A percentile compares a stretch with the other conserved stretches of the same genome.
phyloP scores from a whole-genome alignment of 2,797 vertebrate species.

The Eospalax fontanierii region DNA sequence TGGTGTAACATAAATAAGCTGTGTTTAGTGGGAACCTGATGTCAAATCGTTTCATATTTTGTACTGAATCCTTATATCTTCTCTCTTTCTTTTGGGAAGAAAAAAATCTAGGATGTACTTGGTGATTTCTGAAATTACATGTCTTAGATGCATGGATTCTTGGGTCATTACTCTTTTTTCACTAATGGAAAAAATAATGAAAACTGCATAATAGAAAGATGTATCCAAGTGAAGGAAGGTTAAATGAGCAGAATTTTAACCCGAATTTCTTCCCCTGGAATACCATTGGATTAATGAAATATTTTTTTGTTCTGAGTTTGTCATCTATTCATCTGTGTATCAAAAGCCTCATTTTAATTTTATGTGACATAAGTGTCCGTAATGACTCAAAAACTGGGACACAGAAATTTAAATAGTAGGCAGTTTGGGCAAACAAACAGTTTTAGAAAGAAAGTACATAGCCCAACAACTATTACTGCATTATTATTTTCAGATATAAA shows the following conservation, averaged over 20 bases:
- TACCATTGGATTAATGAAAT: not conserved
- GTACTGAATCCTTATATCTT: constrained; percentile 50
- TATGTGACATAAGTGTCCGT: not conserved
- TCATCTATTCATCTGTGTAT: not conserved
- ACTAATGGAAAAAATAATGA: constrained; percentile 73
- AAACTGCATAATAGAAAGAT: constrained; percentile 65
- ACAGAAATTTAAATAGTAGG: constrained; percentile 23
- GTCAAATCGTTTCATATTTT: not conserved
- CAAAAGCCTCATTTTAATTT: constrained; percentile 14
- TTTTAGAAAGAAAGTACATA: not conserved
- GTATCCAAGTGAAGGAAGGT: constrained; percentile 5
- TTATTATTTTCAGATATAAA: not conserved
- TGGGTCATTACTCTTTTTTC: constrained; percentile 67
- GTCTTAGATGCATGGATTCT: constrained; percentile 45
- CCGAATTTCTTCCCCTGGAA: constrained; percentile 18
- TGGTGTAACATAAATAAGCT: constrained; percentile 50
- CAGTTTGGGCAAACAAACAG: not conserved
- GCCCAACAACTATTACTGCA: not conserved
- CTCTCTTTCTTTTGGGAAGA: constrained; percentile 30
- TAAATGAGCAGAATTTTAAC: constrained; percentile 69
- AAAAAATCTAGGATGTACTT: constrained; percentile 67
- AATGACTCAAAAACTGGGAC: not conserved
- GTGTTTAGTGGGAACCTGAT: constrained; percentile 39
- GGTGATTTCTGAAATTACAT: constrained; percentile 66
- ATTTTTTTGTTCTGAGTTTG: not conserved